Evolutionary conservation across 92 coral and sea anemone genomes (phyloP), one percentile per base, ranked within the genome.

Genomic region (Palythoa grandiflora): DNA sequence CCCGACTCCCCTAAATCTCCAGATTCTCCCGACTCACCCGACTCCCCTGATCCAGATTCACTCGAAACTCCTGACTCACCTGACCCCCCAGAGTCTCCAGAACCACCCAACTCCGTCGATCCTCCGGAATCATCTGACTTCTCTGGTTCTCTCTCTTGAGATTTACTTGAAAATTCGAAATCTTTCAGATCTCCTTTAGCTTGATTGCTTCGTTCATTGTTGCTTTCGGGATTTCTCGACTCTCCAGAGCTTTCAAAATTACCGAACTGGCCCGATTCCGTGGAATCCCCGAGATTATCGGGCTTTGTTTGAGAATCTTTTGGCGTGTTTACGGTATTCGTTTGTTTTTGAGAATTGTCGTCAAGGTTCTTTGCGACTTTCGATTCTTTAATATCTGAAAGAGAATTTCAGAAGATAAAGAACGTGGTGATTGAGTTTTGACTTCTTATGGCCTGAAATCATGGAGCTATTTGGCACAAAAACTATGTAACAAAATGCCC

Each of bases 1-100:
- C 55, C 78, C 13, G 88, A 89, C 3, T 92, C 91, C 38, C 71
- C 93, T 19, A 84, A 75, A 7, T 87, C 93, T 0, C 84, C 70
- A 10, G 91, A 87, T 11, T 88, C 91, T 0, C 93, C 84, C n/a
- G 83, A 87, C 68, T 87, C 91, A 5, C 86, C 93, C 50, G 93
- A 83, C 21, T 87, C 91, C 17, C 80, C 93, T 21, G 88, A 74
- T 15, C 68, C 21, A n/a, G 68, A 61, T 6, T 61, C 68, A 3
- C 68, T 7, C 8, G 20, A 61, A 15, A n/a, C 68, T 61, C 8
- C 68, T 15, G 68, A 61, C 28, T 61, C 68, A 61, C 68, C 68
- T 28, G 68, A 61, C 35, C 17, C 68, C 2, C 68, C 68, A 16
- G 61, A 55, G 5, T 55, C 61, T 6, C 17, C 61, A 55, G 61